Conservation (phyloP, 2,113 vertebrate genomes). For the Spheniscus mendiculus region DNA sequence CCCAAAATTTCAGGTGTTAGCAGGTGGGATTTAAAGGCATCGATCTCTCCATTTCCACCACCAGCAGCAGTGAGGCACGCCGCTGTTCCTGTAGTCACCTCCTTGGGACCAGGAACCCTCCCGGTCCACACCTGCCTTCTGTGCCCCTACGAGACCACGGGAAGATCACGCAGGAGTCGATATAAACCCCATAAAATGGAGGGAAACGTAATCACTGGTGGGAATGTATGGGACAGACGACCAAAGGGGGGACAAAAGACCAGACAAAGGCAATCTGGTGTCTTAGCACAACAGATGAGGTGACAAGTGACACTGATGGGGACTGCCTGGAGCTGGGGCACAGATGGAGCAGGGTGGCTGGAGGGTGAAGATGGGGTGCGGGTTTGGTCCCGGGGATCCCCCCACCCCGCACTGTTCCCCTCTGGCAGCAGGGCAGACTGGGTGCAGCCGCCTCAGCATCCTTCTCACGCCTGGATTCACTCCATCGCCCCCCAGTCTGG, state of each 20-base stretch:
- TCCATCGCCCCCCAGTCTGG: background rate
- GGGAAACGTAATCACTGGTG: background rate
- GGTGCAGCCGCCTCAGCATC: background rate
- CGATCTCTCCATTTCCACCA: background rate
- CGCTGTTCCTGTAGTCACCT: background rate
- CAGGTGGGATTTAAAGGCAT: background rate
- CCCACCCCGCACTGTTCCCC: background rate
- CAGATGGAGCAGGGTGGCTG: background rate
- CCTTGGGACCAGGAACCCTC: background rate
- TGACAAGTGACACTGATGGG: background rate
- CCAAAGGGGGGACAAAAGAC: background rate
- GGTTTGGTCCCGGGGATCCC: background rate
- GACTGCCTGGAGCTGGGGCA: fast-evolving
- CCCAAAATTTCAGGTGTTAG: background rate
- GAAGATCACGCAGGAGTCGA: background rate
- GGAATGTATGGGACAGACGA: background rate
- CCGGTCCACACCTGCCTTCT: background rate
- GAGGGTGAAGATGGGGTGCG: background rate
- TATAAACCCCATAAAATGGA: background rate
- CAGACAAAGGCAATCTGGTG: background rate
- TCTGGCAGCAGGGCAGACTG: background rate
- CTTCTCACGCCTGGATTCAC: background rate
- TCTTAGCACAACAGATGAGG: background rate
- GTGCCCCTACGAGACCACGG: fast-evolving
- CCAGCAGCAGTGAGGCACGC: background rate